Percentiles rank a stretch among this genome's conserved stretches.
These are phyloP conservation scores for Zaprionus gabonicus DNA, from an alignment of 1,140 invertebrate species.

Conservation along the genomic window DNA sequence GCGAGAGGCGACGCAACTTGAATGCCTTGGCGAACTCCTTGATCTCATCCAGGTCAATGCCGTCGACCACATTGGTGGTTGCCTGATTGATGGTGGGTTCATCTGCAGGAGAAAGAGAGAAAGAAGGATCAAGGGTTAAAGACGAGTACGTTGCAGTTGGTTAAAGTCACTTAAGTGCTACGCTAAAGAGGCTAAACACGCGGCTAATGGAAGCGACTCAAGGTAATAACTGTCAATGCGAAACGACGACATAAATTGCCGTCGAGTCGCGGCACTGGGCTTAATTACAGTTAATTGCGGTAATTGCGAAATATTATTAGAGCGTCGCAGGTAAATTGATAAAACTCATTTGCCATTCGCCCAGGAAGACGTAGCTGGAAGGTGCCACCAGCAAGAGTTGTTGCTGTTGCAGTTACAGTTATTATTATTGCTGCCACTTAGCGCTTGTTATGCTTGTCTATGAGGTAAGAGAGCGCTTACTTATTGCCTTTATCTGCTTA, in stretches of 20 bases:
- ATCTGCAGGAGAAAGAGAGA: constrained; percentile 86
- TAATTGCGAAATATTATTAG: constrained; percentile 76
- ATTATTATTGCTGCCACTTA: constrained; percentile 38
- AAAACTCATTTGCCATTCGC: constrained; percentile 53
- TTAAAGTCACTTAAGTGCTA: constrained; percentile 42
- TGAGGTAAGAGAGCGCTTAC: constrained; percentile 61
- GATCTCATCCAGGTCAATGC: constrained; percentile 98
- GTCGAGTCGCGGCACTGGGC: constrained; percentile 29
- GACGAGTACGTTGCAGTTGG: constrained; percentile 1
- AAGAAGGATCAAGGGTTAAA: constrained; percentile 9
- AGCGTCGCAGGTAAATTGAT: constrained; percentile 67
- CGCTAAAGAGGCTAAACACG: constrained; percentile 15
- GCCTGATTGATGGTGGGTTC: constrained; percentile 96
- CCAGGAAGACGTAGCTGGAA: constrained; percentile 12
- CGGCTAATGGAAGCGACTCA: neutral
- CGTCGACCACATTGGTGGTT: constrained; percentile 96
- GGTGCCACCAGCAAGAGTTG: neutral
- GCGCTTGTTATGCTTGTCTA: constrained; percentile 62
- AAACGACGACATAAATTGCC: constrained; percentile 66
- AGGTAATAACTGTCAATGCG: constrained; percentile 46
- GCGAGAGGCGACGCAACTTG: constrained; percentile 95
- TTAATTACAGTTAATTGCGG: constrained; percentile 79
- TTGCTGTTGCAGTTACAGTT: constrained; percentile 1
- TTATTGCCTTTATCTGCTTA: constrained; percentile 76
- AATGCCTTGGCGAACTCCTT: constrained; percentile 99